Base-by-base conservation (phyloP, 2,113 vertebrate species). In the Sinocyclocheilus grahami region DNA sequence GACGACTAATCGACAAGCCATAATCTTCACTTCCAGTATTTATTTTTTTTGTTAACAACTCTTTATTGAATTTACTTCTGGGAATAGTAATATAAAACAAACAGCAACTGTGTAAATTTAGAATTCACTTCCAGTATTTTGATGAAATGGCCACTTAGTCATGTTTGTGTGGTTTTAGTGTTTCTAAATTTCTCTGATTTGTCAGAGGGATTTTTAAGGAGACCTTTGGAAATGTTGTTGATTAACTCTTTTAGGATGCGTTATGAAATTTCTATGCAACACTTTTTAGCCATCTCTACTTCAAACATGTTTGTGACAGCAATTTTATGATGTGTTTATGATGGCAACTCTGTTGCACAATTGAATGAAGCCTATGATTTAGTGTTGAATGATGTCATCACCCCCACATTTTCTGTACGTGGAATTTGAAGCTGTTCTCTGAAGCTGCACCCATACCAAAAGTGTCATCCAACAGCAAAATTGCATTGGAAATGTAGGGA, bases 1-100 rank as follows among this genome's bases (percentile, higher is more conserved):
- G 46, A 48, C 46, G 11, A 48, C 12, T 30, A 22, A 33, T 33
- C 14, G 30, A 69, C 65, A 69, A 5, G 18, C 53, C 10, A 37
- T 67, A 22, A 67, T 27, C 20, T 22, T 46, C 33, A 46, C 42
- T 82, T 82, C 62, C 42, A 82, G 8, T 48, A 81, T 65, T 63
- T 13, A 7, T 33, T 33, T 33, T 33, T 33, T 33, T 33, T 33
- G 30, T 33, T 33, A 33, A 33, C 30, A 33, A 33, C 30, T 33
- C 30, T 33, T 33, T 33, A 33, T 33, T 33, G 30, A 33, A 33
- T 33, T 33, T 33, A 3, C 30, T 33, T 33, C 30, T 33, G 30
- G 30, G 30, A 33, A 33, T 33, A 33, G 30, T 33, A 33, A 33
- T 33, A 33, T 33, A 33, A 33, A 33, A 33, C 30, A 3, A 33